Percentiles rank a stretch among this genome's conserved stretches.
These are phyloP conservation scores for Zeus faber DNA, from an alignment of 2,113 vertebrate species.

Conservation along the genomic window DNA sequence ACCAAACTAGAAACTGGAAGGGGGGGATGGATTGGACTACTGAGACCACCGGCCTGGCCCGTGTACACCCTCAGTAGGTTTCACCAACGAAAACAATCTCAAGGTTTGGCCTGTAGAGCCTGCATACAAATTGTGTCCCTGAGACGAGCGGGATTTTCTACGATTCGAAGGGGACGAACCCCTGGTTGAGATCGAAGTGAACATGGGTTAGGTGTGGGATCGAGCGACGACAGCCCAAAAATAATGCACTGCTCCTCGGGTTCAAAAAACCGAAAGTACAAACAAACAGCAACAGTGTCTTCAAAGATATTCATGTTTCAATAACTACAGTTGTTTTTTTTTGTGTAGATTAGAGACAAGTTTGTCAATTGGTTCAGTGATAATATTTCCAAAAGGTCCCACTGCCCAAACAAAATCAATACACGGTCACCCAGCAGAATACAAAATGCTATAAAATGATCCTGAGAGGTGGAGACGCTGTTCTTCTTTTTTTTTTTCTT, in stretches of 20 bases:
- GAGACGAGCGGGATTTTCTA: conserved; percentile 50
- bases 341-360: conserved; percentile 31
- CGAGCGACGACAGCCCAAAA: too few species aligned
- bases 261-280: conserved; percentile 47
- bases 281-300: conserved; percentile 76
- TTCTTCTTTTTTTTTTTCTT: too few species aligned
- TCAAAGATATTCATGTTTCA: conserved; percentile 69
- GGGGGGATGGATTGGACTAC: too few species aligned
- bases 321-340: conserved; percentile 38
- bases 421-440: conserved; percentile 41
- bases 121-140: conserved; percentile 65
- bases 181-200: too few species aligned
- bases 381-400: conserved; percentile 38
- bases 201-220: too few species aligned
- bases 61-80: conserved; percentile 13
- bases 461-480: conserved; percentile 65
- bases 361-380: conserved; percentile 51
- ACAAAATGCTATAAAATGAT: conserved; percentile 45
- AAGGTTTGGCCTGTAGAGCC: too few species aligned
- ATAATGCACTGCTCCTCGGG: conserved; percentile 63
- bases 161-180: too few species aligned
- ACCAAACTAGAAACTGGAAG: too few species aligned
- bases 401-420: conserved; percentile 47
- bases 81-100: too few species aligned
- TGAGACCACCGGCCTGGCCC: too few species aligned